Evolutionary conservation across 2,888 invertebrate species (phyloP), one percentile per base, ranked within the genome.

Genomic region (Pollenia amentaria): DNA sequence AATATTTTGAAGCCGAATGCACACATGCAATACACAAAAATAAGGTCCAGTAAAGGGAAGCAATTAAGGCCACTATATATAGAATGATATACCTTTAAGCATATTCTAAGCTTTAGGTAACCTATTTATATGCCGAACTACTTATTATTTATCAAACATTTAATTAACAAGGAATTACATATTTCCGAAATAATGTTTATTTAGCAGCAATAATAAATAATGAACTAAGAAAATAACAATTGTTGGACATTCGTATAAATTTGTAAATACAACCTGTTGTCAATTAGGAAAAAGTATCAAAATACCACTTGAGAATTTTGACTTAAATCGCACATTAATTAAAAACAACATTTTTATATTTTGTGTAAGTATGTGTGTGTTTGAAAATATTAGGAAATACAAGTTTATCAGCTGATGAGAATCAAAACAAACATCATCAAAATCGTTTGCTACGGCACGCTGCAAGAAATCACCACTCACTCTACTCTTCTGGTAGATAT

Each of bases 361-460:
- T 60, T 12, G 10, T 46, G 64, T 29, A 6, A 6, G 29, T 29
- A 21, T 21, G 21, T 21, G 6, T 29, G 29, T 6, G 29, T 29
- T 29, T 29, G 29, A 80, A 57, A 73, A n/a, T 80, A 76, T 82
- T 76, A 80, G 67, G 72, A 87, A 81, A 87, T 81, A 77, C 77
- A 77, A 73, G 80, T 77, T 87, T 70, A 75, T 73, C 78, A 64
- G 79, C 80, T 79, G 80, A 42, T 76, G 42, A 9, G 14, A 29
- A 53, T 53, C 67, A 38, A 53, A 57, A 29, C 60, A 79, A 44
- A 10, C n/a, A 42, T 55, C 55, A 44, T 6, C 21, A 51, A 48
- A 21, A 38, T 44, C 12, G 21, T 16, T 21, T 48, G 51, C 55
- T 64, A 46, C 44, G 40, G 38, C 69, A 67, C 62, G 48, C 65